These are phyloP conservation scores for Macrophya annulata DNA, from an alignment of 2,888 invertebrate genomes.

Conservation along the genomic window DNA sequence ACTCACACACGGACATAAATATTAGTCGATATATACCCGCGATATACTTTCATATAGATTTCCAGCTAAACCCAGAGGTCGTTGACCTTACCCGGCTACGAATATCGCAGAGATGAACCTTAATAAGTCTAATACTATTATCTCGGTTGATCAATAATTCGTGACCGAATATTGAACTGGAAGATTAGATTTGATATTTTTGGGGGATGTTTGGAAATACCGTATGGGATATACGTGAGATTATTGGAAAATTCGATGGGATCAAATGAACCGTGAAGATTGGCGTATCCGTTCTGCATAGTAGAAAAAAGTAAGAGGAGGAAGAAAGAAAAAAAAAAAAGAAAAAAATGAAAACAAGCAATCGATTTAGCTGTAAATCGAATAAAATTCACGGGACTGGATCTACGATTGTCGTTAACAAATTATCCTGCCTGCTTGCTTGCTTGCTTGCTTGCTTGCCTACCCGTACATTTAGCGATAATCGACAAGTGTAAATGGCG, in stretches of 20 bases:
- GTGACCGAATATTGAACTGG: neutral
- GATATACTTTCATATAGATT: neutral
- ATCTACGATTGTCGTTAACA: neutral
- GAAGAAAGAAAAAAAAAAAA: no score
- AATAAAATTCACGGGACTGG: neutral
- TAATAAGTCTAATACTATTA: neutral
- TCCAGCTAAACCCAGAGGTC: neutral
- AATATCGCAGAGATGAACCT: neutral
- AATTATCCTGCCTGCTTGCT: neutral
- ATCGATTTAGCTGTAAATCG: neutral
- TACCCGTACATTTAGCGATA: neutral
- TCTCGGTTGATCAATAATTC: neutral
- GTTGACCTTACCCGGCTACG: neutral
- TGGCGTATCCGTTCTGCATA: no score
- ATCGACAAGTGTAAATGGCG: conserved; percentile 9
- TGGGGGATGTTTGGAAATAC: neutral
- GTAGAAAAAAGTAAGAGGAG: no score
- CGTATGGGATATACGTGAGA: neutral
- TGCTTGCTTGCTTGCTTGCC: no score
- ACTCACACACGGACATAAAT: neutral
- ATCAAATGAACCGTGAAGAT: neutral
- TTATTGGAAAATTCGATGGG: neutral
- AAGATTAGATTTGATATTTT: neutral
- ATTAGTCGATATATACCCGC: neutral
- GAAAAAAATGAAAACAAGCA: neutral